Base-by-base conservation (phyloP, 2,797 vertebrate species). In the Enteromius paludinosus region DNA sequence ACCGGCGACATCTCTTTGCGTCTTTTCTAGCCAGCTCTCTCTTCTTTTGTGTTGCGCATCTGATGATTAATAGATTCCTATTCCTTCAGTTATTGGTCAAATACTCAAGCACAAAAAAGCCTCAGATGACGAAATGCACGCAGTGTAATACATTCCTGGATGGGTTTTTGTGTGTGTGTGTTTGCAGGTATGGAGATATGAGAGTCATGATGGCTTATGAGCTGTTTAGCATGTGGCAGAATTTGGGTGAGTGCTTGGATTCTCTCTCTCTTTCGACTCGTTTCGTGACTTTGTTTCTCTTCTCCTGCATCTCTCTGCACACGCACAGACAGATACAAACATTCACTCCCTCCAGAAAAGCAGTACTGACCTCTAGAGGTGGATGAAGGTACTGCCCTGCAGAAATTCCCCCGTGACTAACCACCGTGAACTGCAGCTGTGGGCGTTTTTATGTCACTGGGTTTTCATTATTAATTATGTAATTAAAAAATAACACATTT, bases 151-250 rank as follows among this genome's bases (percentile, higher is more conserved):
- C 10, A 64, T n/a, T 28, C 18, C 20, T 72, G 77, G 14, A 43
- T 43, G 18, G 14, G 25, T 64, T 52, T 56, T 15, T 4, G 35
- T 18, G 35, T 18, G 18, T 35, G 28, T 59, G 28, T 77, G 38
- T 75, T 33, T 91, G 17, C 87, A 99, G 98, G 84, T 94, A 98
- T 0, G 97, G 98, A 0, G 98, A 99, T 77, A 97, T 99, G 97
- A 96, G 98, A 74, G 97, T 99, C 84, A 97, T 98, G 95, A 99
- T 99, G 98, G 97, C 97, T 5, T 99, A 98, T 49, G 98, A 99
- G 90, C 95, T 99, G 62, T 99, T 98, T 93, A 98, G 96, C 94
- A 99, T 99, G 98, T 99, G 98, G 98, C 98, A 99, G 90, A 99
- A 99, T 93, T 91, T 99, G 87, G 97, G 98, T 99, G 91, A 45